These are phyloP conservation scores for Oryzaephilus surinamensis DNA, from an alignment of 1,140 invertebrate genomes.

Conservation along the genomic window DNA sequence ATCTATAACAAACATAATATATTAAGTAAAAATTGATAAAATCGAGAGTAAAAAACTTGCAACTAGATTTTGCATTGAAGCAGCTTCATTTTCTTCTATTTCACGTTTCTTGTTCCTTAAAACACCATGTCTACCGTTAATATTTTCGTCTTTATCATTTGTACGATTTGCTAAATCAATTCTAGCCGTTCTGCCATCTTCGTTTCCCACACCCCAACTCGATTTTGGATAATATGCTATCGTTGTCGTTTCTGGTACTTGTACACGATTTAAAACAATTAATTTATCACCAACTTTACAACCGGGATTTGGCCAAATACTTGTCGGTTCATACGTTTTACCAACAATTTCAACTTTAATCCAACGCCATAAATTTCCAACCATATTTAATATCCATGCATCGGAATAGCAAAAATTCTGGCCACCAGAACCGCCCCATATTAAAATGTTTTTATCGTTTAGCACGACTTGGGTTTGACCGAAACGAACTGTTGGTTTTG, in stretches of 20 bases:
- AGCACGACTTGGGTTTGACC: conserved; percentile 78
- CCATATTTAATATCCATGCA: conserved; percentile 55
- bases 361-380: conserved; percentile 66
- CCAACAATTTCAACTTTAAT: conserved; percentile 62
- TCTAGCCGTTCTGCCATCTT: conserved; percentile 19
- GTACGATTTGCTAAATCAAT: conserved; percentile 27
- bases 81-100: conserved; percentile 13
- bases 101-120: conserved; percentile 31
- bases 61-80: too few species aligned
- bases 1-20: conserved; percentile 8
- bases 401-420: conserved; percentile 48
- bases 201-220: conserved; percentile 21
- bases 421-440: conserved; percentile 55
- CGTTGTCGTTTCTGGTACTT: conserved; percentile 36
- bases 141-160: conserved; percentile 57
- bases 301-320: conserved; percentile 88
- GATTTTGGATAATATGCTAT: conserved; percentile 30
- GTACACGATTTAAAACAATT: conserved; percentile 50
- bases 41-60: too few species aligned
- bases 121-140: conserved; percentile 56
- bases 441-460: conserved; percentile 56
- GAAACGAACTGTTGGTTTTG: conserved; percentile 72
- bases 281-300: conserved; percentile 68
- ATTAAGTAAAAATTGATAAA: not conserved
- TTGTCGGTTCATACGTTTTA: conserved; percentile 65